Evolutionary conservation across 23 tunicate genomes (phyloP).

Genomic region (Botrylloides violaceus): DNA sequence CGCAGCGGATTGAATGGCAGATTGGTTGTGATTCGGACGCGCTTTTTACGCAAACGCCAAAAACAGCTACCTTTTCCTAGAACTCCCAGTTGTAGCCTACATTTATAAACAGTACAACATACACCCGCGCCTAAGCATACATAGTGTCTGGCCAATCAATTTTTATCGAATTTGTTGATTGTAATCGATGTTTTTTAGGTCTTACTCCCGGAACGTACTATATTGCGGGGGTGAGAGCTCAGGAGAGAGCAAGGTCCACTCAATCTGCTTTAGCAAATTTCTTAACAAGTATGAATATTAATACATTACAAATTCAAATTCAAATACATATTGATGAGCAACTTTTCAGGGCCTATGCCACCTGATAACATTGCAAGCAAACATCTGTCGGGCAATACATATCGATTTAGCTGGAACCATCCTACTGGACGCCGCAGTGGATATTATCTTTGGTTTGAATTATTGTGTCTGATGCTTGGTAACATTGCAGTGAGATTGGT

Average conservation of each 20-base stretch:
- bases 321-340: background rate
- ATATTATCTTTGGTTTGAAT: background rate
- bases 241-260: background rate
- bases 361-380: background rate
- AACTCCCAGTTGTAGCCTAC: no score
- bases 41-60: no score
- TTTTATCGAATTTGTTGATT: no score
- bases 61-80: no score
- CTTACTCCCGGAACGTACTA: slow-evolving; percentile 18
- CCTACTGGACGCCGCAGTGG: slow-evolving; percentile 13
- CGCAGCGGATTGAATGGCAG: no score
- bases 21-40: no score
- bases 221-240: background rate
- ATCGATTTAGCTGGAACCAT: slow-evolving; percentile 11
- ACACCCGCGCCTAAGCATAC: no score
- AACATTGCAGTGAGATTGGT: background rate
- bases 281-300: slow-evolving; percentile 4
- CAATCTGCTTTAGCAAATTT: slow-evolving; percentile 7
- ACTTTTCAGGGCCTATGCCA: slow-evolving; percentile 14
- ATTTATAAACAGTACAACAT: no score
- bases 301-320: background rate
- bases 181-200: no score
- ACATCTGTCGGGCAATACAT: background rate
- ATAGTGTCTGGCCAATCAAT: no score
- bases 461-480: background rate